These are phyloP conservation scores for Meleagris gallopavo DNA, from an alignment of 2,113 vertebrate species.

Conservation along the genomic window DNA sequence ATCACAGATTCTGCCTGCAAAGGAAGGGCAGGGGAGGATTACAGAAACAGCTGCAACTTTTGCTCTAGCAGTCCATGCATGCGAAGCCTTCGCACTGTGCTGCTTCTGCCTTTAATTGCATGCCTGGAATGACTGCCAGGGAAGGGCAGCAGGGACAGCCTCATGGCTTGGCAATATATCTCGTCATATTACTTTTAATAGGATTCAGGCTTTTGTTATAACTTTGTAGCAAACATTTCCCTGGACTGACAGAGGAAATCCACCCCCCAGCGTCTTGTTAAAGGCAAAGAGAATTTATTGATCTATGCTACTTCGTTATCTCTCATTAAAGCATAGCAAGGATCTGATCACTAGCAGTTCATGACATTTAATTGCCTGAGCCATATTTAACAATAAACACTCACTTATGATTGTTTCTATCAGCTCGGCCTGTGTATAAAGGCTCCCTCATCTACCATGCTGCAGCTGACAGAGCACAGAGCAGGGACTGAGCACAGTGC, in stretches of 20 bases:
- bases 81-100: neutral
- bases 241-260: neutral
- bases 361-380: neutral
- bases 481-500: neutral
- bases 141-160: neutral
- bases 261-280: neutral
- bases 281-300: neutral
- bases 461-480: neutral
- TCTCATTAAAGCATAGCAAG: neutral
- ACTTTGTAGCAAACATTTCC: neutral
- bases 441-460: neutral
- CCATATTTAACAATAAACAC: neutral
- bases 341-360: neutral
- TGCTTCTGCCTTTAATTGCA: neutral
- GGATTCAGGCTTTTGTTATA: neutral
- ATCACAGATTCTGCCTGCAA: neutral
- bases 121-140: fast-evolving
- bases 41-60: neutral
- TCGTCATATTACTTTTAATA: neutral
- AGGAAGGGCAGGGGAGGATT: neutral
- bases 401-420: neutral
- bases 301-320: neutral
- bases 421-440: neutral
- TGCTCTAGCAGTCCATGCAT: fast-evolving
- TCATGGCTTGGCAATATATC: neutral